Evolutionary conservation across 1,140 invertebrate species (phyloP).

Genomic region (Chrysomallon squamiferum): DNA sequence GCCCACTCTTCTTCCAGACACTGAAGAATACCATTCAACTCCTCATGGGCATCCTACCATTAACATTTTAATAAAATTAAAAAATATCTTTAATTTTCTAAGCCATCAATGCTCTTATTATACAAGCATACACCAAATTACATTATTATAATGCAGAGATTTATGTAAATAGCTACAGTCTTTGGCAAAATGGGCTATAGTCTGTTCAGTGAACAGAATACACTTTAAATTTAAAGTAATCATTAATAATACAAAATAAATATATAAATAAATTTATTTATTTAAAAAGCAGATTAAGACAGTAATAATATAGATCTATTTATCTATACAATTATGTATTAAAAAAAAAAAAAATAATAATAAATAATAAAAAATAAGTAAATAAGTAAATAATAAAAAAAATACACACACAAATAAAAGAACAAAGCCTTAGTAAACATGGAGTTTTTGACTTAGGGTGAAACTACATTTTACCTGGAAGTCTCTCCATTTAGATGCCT

Average conservation of each 20-base stretch:
- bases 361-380: too few species aligned
- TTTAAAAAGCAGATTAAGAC: too few species aligned
- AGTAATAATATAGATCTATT: too few species aligned
- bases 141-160: background rate
- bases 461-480: conserved; percentile 42
- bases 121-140: background rate
- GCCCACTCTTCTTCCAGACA: conserved; percentile 29
- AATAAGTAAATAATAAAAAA: too few species aligned
- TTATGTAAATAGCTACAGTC: background rate
- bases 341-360: too few species aligned
- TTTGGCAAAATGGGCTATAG: background rate
- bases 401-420: background rate
- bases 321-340: too few species aligned
- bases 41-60: background rate
- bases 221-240: too few species aligned
- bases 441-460: background rate
- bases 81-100: too few species aligned
- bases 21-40: conserved; percentile 18
- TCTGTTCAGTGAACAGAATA: background rate
- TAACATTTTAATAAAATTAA: too few species aligned
- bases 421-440: background rate
- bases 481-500: conserved; percentile 44
- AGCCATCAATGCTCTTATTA: too few species aligned
- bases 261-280: too few species aligned
- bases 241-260: too few species aligned